phyloP scores from a whole-genome alignment of 2,888 invertebrate species.

The Leucophora obtusa region DNA sequence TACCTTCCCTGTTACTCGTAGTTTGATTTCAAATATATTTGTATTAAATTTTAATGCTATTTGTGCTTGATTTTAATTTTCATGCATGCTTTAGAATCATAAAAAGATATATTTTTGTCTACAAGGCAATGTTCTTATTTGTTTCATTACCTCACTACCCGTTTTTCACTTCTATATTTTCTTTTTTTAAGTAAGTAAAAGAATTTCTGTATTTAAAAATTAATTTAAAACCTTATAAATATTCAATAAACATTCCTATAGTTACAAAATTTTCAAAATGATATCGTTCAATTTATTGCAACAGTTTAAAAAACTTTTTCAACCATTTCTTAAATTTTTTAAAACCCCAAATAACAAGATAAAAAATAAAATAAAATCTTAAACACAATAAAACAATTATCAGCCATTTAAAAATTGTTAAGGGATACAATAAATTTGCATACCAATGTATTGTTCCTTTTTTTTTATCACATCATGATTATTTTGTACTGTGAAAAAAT shows the following conservation, averaged over 20 bases:
- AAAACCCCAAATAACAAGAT: neutral
- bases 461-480: conserved; percentile 32
- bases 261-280: conserved; percentile 3
- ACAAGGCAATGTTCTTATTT: too few relatives aligned
- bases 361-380: conserved; percentile 51
- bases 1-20: too few relatives aligned
- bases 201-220: too few relatives aligned
- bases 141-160: too few relatives aligned
- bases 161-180: too few relatives aligned
- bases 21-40: too few relatives aligned
- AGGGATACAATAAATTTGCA: conserved; percentile 75
- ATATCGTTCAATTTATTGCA: conserved; percentile 34
- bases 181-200: too few relatives aligned
- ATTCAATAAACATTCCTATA: conserved; percentile 30
- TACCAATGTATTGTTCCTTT: conserved; percentile 67
- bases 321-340: neutral
- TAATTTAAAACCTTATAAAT: conserved; percentile 18
- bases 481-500: neutral
- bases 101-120: too few relatives aligned
- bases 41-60: too few relatives aligned
- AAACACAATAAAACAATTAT: conserved; percentile 64
- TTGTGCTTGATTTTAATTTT: too few relatives aligned
- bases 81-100: too few relatives aligned
- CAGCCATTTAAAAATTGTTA: conserved; percentile 69
- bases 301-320: neutral